A percentile compares a stretch with the other conserved stretches of the same genome.
phyloP scores from a whole-genome alignment of 2,113 vertebrate genomes.

The Anoplopoma fimbria region DNA sequence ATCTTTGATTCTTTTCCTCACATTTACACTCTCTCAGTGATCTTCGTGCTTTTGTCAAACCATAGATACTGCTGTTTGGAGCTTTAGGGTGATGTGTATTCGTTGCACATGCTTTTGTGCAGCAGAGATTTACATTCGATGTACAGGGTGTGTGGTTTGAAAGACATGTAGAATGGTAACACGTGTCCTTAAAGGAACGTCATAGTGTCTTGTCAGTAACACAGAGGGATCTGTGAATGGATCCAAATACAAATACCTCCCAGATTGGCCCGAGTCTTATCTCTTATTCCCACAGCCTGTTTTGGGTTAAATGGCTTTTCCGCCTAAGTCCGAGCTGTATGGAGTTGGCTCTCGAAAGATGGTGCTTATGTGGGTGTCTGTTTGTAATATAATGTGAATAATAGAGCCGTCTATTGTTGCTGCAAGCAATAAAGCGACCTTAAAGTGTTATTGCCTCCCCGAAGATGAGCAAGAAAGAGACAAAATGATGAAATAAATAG shows the following conservation, averaged over 20 bases:
- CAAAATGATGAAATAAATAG: conserved; percentile 7
- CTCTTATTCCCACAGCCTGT: conserved; percentile 57
- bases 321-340: conserved; percentile 46
- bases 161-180: neutral
- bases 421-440: conserved; percentile 8
- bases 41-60: too few relatives aligned
- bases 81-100: too few relatives aligned
- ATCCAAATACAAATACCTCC: conserved; percentile 53
- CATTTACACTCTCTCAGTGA: too few relatives aligned
- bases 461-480: neutral
- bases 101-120: too few relatives aligned
- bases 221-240: conserved; percentile 42
- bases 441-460: conserved; percentile 13
- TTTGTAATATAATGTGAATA: conserved; percentile 36
- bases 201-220: conserved; percentile 27
- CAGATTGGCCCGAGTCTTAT: conserved; percentile 49
- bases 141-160: neutral
- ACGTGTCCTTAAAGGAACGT: conserved; percentile 6
- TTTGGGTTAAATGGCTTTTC: conserved; percentile 57
- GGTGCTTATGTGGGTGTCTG: conserved; percentile 25
- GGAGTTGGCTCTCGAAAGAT: conserved; percentile 31
- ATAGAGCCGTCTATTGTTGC: conserved; percentile 25
- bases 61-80: too few relatives aligned
- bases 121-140: too few relatives aligned
- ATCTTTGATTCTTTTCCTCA: neutral